Evolutionary conservation across 2,797 vertebrate species (phyloP).

Genomic region (Coregonus suidteri): DNA sequence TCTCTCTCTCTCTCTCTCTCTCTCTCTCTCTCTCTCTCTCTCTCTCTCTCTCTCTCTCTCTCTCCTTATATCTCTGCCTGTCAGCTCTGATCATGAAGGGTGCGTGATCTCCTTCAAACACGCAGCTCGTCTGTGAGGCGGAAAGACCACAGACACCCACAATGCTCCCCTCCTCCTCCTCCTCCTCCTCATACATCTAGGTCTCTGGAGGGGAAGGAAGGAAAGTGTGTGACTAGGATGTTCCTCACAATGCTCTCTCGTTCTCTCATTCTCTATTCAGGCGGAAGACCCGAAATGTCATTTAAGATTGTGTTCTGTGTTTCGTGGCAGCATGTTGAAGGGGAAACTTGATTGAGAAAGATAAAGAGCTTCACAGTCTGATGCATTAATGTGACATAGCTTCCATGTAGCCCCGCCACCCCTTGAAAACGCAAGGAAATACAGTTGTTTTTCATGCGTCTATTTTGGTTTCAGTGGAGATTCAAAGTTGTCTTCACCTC

Average conservation of each 20-base stretch:
- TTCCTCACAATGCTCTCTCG: conserved; percentile 33
- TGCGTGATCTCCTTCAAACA: background rate
- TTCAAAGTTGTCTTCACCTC: background rate
- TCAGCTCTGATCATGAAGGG: conserved; percentile 20
- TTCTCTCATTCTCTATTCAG: conserved; percentile 32
- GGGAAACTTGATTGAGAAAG: conserved; percentile 13
- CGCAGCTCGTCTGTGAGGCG: conserved; percentile 13
- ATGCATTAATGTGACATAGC: conserved; percentile 52
- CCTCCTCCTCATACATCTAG: conserved; percentile 16
- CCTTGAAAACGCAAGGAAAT: conserved; percentile 43
- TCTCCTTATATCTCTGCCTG: conserved; percentile 9
- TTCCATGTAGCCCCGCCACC: conserved; percentile 41
- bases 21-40: background rate
- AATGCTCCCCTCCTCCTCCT: conserved; percentile 4
- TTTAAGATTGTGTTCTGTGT: conserved; percentile 38
- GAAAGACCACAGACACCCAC: conserved; percentile 17
- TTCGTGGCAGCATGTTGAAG: conserved; percentile 34
- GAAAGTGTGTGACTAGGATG: conserved; percentile 20
- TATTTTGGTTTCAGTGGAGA: conserved; percentile 29
- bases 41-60: background rate
- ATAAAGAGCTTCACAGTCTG: conserved; percentile 31
- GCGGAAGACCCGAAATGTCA: conserved; percentile 54
- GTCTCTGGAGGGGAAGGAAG: conserved; percentile 16
- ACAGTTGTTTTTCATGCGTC: conserved; percentile 52
- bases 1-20: background rate